Percentiles rank a stretch among this genome's conserved stretches.
Evolutionary conservation across 2,888 invertebrate genomes (phyloP).

Genomic region (Globia sparganii): DNA sequence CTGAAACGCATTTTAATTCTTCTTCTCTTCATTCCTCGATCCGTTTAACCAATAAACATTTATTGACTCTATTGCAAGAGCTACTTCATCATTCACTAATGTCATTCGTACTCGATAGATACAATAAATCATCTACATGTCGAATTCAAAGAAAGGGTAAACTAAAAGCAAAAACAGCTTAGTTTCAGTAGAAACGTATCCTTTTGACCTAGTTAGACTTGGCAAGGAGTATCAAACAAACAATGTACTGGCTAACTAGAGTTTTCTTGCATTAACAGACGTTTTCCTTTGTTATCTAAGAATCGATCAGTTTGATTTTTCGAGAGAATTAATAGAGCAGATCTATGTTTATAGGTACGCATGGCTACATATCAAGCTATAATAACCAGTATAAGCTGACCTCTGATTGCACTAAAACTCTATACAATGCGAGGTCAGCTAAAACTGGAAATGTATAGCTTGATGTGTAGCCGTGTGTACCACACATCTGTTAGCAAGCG

Average conservation of each 20-base stretch:
- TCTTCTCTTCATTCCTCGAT: background rate
- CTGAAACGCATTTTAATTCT: background rate
- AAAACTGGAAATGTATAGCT: too few species aligned
- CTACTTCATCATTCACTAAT: conserved; percentile 39
- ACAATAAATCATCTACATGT: conserved; percentile 69
- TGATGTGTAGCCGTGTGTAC: too few species aligned
- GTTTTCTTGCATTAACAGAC: conserved; percentile 6
- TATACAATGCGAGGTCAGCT: too few species aligned
- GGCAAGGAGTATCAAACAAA: conserved; percentile 35
- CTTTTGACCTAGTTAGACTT: conserved; percentile 66
- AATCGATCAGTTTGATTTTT: conserved; percentile 16
- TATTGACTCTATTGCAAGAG: conserved; percentile 28
- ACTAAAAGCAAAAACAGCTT: conserved; percentile 55
- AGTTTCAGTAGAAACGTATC: conserved; percentile 53
- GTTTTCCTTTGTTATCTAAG: conserved; percentile 21
- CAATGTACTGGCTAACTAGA: conserved; percentile 30
- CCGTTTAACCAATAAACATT: conserved; percentile 15
- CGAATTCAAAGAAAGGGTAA: conserved; percentile 64
- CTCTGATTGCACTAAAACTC: too few species aligned
- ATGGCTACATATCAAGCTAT: too few species aligned
- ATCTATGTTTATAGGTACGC: too few species aligned
- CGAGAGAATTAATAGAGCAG: background rate
- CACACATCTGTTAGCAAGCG: too few species aligned
- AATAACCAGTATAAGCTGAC: too few species aligned
- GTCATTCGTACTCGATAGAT: conserved; percentile 41